Evolutionary conservation across 2,888 invertebrate genomes (phyloP), one percentile per base, ranked within the genome.

Genomic region (Limnephilus rhombicus): DNA sequence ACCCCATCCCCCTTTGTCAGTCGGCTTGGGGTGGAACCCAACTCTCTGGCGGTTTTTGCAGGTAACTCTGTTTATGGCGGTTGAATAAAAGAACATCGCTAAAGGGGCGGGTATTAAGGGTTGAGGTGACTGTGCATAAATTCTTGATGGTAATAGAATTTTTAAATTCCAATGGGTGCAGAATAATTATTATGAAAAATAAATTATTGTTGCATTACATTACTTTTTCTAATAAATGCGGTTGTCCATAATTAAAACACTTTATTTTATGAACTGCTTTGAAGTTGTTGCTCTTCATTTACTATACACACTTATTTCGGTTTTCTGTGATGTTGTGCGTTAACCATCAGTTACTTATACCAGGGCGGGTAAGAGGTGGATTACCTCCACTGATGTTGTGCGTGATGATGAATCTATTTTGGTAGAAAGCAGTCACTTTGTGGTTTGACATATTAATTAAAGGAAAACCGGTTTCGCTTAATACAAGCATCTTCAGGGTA

Each of bases 1-100:
- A 80, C 91, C 89, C 85, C 34, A n/a, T 83, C 90, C 53, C 34
- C 83, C 29, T 83, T 90, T 89, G 88, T 88, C 15, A 13, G 24
- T 9, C 7, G 85, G 18, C 24, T n/a, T 85, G 41, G 37, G 85
- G 85, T 18, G 45, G n/a, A 24, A n/a, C 29, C 45, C 24, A 45
- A 34, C 85, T 45, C 85, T 41, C 37, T 12, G 85, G n/a, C 24
- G 31, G 37, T 37, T n/a, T 37, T 85, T 85, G 15, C 41, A 85
- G 85, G 85, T 85, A 85, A 15, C n/a, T 85, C n/a, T 41, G n/a
- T n/a, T 41, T 37, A 41, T 37, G n/a, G n/a, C n/a, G n/a, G 18
- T 34, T 41, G 13, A n/a, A 85, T n/a, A 41, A 85, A 85, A 41
- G 18, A 41, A 85, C 37, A 85, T 41, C 85, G 41, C 41, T 5